A percentile compares a stretch with the other conserved stretches of the same genome.
phyloP scores from a whole-genome alignment of 2,888 invertebrate genomes.

The Phaedon cochleariae region DNA sequence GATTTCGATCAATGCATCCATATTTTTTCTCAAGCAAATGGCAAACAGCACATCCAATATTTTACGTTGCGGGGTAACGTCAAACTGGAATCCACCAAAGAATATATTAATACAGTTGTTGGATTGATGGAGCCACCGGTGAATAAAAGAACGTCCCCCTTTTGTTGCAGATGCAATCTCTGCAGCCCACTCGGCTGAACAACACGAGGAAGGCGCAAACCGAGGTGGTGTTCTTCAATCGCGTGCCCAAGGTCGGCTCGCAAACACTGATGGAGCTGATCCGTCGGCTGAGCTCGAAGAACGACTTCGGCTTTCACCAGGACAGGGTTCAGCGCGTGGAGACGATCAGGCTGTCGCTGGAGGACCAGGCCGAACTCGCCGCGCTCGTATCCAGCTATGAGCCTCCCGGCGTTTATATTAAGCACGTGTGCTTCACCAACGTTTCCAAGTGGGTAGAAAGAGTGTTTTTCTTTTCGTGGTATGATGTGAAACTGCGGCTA shows the following conservation, averaged over 20 bases:
- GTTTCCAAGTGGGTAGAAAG: conserved; percentile 70
- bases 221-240: conserved; percentile 86
- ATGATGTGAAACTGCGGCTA: no score
- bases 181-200: conserved; percentile 79
- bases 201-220: conserved; percentile 80
- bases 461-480: no score
- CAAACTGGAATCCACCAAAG: no score
- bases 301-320: conserved; percentile 81
- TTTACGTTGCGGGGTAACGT: no score
- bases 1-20: no score
- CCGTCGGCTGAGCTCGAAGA: conserved; percentile 71
- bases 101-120: no score
- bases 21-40: no score
- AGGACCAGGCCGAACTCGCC: conserved; percentile 82
- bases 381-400: conserved; percentile 78
- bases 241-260: conserved; percentile 91
- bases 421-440: conserved; percentile 91
- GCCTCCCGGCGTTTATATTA: conserved; percentile 86
- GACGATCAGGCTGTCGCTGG: conserved; percentile 83
- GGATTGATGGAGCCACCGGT: no score
- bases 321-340: conserved; percentile 89
- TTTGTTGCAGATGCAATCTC: conserved; percentile 69
- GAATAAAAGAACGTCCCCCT: no score
- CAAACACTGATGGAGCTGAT: conserved; percentile 91
- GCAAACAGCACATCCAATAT: no score